These are phyloP conservation scores for Nannoperca obscura DNA, from an alignment of 2,797 vertebrate species.

Conservation along the genomic window DNA sequence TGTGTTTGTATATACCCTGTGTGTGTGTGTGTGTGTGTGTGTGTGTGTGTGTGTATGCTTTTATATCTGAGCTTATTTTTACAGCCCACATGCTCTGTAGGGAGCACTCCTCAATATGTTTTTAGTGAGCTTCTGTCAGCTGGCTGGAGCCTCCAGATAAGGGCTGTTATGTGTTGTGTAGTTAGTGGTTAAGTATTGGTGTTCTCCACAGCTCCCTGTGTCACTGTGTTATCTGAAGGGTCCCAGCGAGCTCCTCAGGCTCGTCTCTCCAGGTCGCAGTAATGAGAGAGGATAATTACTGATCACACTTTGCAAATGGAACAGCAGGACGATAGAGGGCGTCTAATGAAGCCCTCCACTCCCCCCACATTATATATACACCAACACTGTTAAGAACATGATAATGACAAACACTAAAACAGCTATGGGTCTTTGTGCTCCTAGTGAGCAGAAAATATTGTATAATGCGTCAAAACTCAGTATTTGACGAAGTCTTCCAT, in stretches of 20 bases:
- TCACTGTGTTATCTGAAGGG: constrained; percentile 79
- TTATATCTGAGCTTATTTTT: constrained; percentile 57
- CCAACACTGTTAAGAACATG: not conserved
- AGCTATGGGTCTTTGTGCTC: constrained; percentile 3
- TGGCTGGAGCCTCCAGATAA: constrained; percentile 79
- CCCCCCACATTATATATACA: constrained; percentile 3
- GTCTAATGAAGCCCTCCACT: constrained; percentile 49
- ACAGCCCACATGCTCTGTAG: constrained; percentile 46
- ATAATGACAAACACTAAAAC: constrained; percentile 35
- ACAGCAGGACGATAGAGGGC: constrained; percentile 56
- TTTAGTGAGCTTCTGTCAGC: constrained; percentile 61
- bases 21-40: not conserved
- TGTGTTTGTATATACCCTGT: too few relatives aligned
- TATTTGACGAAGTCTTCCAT: not conserved
- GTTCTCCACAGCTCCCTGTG: constrained; percentile 66
- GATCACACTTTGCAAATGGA: constrained; percentile 78
- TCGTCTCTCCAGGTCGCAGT: constrained; percentile 69
- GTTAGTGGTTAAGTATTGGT: constrained; percentile 75
- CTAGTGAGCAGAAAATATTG: not conserved
- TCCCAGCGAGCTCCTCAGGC: constrained; percentile 74
- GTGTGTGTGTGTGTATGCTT: constrained; percentile 20
- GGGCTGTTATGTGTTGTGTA: constrained; percentile 73
- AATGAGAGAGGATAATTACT: constrained; percentile 81
- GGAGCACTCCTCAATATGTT: constrained; percentile 66
- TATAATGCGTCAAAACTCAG: not conserved